phyloP scores from a whole-genome alignment of 2,888 invertebrate genomes.

The Suillia variegata region DNA sequence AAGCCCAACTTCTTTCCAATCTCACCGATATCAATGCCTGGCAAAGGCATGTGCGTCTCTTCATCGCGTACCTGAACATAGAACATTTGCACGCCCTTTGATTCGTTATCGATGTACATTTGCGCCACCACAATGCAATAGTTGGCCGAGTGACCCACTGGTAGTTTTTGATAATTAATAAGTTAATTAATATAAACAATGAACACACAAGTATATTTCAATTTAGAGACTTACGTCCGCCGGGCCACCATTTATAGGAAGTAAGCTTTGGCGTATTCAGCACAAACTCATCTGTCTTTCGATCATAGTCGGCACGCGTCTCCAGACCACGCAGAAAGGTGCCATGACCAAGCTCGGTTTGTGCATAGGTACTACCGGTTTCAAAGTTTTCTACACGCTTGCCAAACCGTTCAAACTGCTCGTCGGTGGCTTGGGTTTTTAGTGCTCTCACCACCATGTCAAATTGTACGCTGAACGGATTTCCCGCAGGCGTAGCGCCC shows the following conservation, averaged over 20 bases:
- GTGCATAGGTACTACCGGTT: constrained; percentile 93
- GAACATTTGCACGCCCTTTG: constrained; percentile 90
- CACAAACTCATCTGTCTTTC: constrained; percentile 80
- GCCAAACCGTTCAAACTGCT: constrained; percentile 88
- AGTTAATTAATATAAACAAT: background rate
- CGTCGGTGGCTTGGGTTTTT: constrained; percentile 82
- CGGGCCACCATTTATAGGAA: constrained; percentile 96
- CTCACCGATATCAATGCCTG: constrained; percentile 89
- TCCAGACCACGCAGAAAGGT: constrained; percentile 88
- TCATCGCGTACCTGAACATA: constrained; percentile 90
- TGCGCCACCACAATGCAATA: constrained; percentile 91
- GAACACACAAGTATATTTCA: too few relatives aligned
- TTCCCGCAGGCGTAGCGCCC: constrained; percentile 43
- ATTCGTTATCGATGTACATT: constrained; percentile 78
- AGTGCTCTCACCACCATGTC: constrained; percentile 90
- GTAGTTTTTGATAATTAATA: background rate
- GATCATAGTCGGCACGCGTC: constrained; percentile 90
- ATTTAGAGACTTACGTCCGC: constrained; percentile 74
- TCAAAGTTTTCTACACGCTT: constrained; percentile 77
- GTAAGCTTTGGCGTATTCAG: constrained; percentile 85
- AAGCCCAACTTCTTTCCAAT: constrained; percentile 94
- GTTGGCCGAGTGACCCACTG: constrained; percentile 92
- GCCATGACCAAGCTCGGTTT: constrained; percentile 95
- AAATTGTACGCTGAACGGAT: constrained; percentile 73
- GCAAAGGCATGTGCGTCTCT: constrained; percentile 83